These are phyloP conservation scores for Corydoras maculifer DNA, from an alignment of 2,113 vertebrate genomes.

Conservation along the genomic window DNA sequence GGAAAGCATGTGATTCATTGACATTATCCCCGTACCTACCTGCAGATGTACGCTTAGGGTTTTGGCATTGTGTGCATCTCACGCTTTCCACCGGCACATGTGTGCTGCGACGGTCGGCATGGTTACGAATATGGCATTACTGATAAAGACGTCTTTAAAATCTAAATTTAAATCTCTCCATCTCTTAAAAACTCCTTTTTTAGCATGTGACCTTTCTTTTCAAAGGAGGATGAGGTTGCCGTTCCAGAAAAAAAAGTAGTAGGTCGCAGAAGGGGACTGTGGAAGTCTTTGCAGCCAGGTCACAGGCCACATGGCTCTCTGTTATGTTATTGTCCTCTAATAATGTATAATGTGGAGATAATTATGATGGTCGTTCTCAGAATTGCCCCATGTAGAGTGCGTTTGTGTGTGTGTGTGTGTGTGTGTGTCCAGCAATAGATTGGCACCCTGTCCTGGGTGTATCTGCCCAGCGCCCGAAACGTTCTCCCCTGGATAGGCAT, in stretches of 20 bases:
- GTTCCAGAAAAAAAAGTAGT: background rate
- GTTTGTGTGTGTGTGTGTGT: too few species aligned
- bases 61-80: background rate
- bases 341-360: too few species aligned
- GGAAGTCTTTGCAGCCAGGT: background rate
- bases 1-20: slow-evolving; percentile 52
- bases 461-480: too few species aligned
- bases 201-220: background rate
- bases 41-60: slow-evolving; percentile 28
- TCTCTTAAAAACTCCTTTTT: background rate
- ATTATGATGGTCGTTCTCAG: too few species aligned
- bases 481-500: too few species aligned
- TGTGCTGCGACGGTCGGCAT: slow-evolving; percentile 1
- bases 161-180: slow-evolving; percentile 6
- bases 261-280: background rate
- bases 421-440: too few species aligned
- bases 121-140: slow-evolving; percentile 21
- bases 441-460: too few species aligned
- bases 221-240: slow-evolving; percentile 1
- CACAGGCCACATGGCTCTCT: too few species aligned
- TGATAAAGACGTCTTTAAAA: background rate
- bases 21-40: slow-evolving; percentile 58
- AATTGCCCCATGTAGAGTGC: too few species aligned
- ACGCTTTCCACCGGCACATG: slow-evolving; percentile 11
- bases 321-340: too few species aligned